Evolutionary conservation across 2,113 vertebrate genomes (phyloP).

Genomic region (Callipepla squamata): DNA sequence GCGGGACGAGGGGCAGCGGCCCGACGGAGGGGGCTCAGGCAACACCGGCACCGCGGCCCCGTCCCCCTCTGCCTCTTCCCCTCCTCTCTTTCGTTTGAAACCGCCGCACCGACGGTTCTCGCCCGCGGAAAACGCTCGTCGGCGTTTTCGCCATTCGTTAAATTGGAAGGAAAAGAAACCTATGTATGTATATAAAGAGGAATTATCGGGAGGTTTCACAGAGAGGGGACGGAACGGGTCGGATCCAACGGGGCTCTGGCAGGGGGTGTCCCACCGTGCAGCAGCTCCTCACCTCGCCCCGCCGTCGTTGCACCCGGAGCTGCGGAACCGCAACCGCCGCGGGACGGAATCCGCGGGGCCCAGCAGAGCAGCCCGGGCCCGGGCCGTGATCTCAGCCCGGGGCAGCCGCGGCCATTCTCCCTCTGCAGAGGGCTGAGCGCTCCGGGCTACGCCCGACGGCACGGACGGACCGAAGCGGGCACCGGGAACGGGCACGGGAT

Average conservation of each 20-base stretch:
- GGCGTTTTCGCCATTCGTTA: background rate
- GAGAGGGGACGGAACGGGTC: rapidly evolving
- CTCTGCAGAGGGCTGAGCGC: background rate
- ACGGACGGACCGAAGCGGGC: background rate
- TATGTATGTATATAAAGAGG: background rate
- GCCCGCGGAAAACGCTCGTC: background rate
- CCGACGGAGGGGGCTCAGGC: background rate
- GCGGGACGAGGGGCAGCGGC: background rate
- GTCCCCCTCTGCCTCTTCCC: rapidly evolving
- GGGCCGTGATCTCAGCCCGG: too few relatives aligned
- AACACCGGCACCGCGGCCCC: slow-evolving; percentile 69
- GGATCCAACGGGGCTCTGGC: background rate
- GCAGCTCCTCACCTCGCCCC: background rate
- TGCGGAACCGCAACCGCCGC: rapidly evolving
- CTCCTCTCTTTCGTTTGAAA: slow-evolving; percentile 16
- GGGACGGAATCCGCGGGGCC: background rate
- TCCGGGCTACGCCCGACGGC: background rate
- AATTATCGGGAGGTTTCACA: background rate
- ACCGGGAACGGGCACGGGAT: too few relatives aligned
- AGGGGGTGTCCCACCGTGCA: rapidly evolving
- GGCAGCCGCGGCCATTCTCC: too few relatives aligned
- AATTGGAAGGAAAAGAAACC: background rate
- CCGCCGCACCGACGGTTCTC: background rate
- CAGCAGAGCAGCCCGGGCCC: background rate
- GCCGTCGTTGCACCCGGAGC: background rate